Base-by-base conservation (phyloP, 2,113 vertebrate genomes). In the Melanocharis versteri region DNA sequence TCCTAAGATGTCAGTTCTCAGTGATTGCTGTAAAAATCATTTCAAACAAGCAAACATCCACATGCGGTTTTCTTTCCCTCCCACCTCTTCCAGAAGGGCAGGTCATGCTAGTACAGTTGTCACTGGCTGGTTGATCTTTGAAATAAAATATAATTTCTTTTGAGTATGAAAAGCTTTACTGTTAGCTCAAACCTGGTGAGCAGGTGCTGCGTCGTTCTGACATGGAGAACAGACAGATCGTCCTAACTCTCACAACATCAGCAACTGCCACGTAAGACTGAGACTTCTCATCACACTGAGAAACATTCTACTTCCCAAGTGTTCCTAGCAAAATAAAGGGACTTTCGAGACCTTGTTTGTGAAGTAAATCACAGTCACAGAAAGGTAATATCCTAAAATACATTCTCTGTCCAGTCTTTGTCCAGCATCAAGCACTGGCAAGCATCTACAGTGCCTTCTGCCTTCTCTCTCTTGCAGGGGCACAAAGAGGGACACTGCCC, bases 171-270 rank as follows among this genome's bases (percentile, higher is more conserved):
- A 80, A 27, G 45, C 30, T 77, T 83, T 62, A 62, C 17, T 37
- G 13, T 31, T 10, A 48, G 21, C 33, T 88, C 76, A 71, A 39
- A 44, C 21, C 20, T 7, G 18, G 40, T 5, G 18, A n/a, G 70
- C 62, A 90, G n/a, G 56, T 19, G 39, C 66, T 26, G 39, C 66
- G 56, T 40, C 0, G 0, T 33, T 54, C 42, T 22, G 48, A 86
- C 26, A 28, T 5, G 1, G 22, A 22, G 31, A 72, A 40, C 0
- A 0, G 53, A 28, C 4, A 1, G 13, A 44, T 15, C 0, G 0
- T 56, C 53, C 45, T 7, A 26, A 50, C n/a, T 22, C 23, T 23
- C 50, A 39, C 31, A 58, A 27, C 3, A 30, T 0, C 1, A 73
- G 19, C 58, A 81, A 72, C 40, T 73, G 44, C 56, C 79, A 51